These are phyloP conservation scores for Tolypeutes matacus DNA, from an alignment of 2,797 vertebrate species.

Conservation along the genomic window DNA sequence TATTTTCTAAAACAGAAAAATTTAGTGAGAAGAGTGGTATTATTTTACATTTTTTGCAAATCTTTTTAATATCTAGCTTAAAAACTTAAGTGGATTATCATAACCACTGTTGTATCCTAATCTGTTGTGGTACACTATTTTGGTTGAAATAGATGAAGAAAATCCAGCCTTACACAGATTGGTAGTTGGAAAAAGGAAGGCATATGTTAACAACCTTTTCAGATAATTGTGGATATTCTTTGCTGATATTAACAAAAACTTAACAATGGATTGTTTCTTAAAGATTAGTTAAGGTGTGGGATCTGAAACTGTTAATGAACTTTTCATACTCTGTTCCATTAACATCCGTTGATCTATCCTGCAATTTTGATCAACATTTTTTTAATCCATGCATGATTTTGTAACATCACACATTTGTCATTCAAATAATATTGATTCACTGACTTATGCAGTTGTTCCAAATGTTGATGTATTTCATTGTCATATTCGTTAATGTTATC, in stretches of 20 bases:
- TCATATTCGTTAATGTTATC: background rate
- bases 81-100: background rate
- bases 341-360: background rate
- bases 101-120: background rate
- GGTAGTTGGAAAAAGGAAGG: background rate
- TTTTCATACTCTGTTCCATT: background rate
- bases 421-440: background rate
- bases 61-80: background rate
- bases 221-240: background rate
- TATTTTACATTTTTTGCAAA: background rate
- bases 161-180: background rate
- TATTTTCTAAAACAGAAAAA: background rate
- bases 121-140: background rate
- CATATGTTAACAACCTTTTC: background rate
- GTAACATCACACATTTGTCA: background rate
- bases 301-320: background rate
- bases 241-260: background rate
- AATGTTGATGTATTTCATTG: background rate
- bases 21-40: background rate
- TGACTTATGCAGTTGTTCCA: background rate
- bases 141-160: background rate
- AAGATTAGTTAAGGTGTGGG: background rate
- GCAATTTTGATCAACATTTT: background rate
- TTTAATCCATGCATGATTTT: constrained; percentile 11
- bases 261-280: background rate